Evolutionary conservation across 2,113 vertebrate species (phyloP).

Genomic region (Protobothrops flavoviridis): DNA sequence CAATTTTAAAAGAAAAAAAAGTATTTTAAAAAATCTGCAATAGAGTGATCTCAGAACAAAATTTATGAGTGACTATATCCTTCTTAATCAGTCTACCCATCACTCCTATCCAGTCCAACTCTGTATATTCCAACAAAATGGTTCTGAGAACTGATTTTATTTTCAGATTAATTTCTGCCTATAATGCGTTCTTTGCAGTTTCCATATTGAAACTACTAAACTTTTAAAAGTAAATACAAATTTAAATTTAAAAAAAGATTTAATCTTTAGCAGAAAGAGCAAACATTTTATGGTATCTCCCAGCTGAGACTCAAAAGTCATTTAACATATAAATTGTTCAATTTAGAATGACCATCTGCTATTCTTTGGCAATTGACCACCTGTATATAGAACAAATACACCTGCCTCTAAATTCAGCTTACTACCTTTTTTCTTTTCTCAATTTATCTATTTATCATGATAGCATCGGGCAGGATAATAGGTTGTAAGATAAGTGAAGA

Average conservation of each 20-base stretch:
- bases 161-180: not conserved
- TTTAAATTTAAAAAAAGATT: not conserved
- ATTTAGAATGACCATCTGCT: conserved; percentile 16
- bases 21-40: not conserved
- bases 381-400: not conserved
- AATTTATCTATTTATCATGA: not conserved
- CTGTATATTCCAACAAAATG: not conserved
- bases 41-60: not conserved
- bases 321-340: conserved; percentile 22
- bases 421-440: too few relatives aligned
- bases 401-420: not conserved
- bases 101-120: not conserved
- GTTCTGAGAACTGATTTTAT: not conserved
- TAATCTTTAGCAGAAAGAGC: not conserved
- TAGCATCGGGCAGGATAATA: not conserved
- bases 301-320: not conserved
- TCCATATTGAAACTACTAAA: not conserved
- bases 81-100: not conserved
- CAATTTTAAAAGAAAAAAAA: not conserved
- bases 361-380: not conserved
- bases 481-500: not conserved
- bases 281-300: conserved; percentile 2
- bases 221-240: not conserved
- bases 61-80: not conserved
- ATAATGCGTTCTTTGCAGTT: not conserved